These are phyloP conservation scores for Enteromius viviparus DNA, from an alignment of 2,797 vertebrate genomes.

Conservation along the genomic window DNA sequence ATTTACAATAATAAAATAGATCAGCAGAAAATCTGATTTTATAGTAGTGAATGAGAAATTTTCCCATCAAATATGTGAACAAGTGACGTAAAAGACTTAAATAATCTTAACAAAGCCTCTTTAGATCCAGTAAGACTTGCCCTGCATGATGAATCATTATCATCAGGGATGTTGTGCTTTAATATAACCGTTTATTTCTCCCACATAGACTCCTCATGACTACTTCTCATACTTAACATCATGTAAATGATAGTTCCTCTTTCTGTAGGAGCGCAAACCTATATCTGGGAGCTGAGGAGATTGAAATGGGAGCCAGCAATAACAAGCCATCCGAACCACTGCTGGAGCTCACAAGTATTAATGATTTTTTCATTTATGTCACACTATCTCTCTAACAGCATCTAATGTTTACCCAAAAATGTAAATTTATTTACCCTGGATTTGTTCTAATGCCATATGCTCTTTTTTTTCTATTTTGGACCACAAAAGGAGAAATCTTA, in stretches of 20 bases:
- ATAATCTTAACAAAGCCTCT: not conserved
- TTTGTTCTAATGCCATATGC: not conserved
- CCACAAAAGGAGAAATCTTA: not conserved
- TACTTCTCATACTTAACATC: constrained; percentile 16
- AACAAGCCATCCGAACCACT: constrained; percentile 46
- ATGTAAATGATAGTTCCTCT: not conserved
- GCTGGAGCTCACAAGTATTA: constrained; percentile 65
- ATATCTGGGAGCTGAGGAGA: constrained; percentile 89
- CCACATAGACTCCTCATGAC: not conserved
- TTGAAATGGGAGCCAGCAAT: constrained; percentile 70
- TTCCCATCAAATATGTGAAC: not conserved
- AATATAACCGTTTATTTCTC: not conserved
- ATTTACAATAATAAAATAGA: not conserved
- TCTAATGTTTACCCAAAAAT: not conserved
- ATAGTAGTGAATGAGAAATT: not conserved
- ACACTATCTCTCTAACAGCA: not conserved
- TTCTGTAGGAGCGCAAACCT: constrained; percentile 86
- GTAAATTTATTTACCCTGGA: not conserved
- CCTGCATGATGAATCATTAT: not conserved
- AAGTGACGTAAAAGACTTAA: not conserved
- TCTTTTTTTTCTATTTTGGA: not conserved
- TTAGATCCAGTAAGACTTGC: not conserved
- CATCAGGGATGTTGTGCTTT: not conserved
- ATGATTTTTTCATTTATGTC: constrained; percentile 20
- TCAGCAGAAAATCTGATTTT: not conserved